A percentile compares a stretch with the other conserved stretches of the same genome.
phyloP scores from a whole-genome alignment of 2,113 vertebrate species.

The Spilogale gracilis region DNA sequence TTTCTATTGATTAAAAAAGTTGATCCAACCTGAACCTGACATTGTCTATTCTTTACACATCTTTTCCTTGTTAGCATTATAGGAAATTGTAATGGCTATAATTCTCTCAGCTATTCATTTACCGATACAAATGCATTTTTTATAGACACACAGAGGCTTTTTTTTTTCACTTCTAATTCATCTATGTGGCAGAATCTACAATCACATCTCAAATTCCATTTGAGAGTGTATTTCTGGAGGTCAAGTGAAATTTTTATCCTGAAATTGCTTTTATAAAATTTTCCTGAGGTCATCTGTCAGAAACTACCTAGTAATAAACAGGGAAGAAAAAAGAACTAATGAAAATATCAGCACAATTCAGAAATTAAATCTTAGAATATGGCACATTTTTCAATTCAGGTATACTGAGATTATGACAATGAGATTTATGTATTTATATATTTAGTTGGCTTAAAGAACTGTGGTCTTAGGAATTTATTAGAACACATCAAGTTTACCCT shows the following conservation, averaged over 20 bases:
- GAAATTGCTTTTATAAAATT: constrained; percentile 31
- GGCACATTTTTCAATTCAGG: not conserved
- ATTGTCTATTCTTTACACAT: not conserved
- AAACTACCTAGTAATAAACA: not conserved
- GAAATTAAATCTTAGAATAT: not conserved
- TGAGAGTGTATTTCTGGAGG: constrained; percentile 35
- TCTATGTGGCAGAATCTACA: not conserved
- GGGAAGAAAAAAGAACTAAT: not conserved
- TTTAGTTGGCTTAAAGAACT: not conserved
- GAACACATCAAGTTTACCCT: not conserved
- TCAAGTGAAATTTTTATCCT: constrained; percentile 9
- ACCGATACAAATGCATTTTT: not conserved
- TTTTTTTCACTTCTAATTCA: not conserved
- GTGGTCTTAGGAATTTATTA: not conserved
- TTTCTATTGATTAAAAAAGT: not conserved
- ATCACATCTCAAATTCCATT: not conserved
- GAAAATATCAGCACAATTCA: not conserved
- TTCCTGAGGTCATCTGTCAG: constrained; percentile 20
- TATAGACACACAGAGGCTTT: not conserved
- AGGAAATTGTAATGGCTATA: not conserved
- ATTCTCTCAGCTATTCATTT: not conserved
- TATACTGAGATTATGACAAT: not conserved
- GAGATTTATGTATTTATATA: not conserved
- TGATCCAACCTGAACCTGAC: not conserved
- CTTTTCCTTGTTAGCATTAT: not conserved